Base-by-base conservation (phyloP, 2,888 invertebrate genomes). In the Mimas tiliae region DNA sequence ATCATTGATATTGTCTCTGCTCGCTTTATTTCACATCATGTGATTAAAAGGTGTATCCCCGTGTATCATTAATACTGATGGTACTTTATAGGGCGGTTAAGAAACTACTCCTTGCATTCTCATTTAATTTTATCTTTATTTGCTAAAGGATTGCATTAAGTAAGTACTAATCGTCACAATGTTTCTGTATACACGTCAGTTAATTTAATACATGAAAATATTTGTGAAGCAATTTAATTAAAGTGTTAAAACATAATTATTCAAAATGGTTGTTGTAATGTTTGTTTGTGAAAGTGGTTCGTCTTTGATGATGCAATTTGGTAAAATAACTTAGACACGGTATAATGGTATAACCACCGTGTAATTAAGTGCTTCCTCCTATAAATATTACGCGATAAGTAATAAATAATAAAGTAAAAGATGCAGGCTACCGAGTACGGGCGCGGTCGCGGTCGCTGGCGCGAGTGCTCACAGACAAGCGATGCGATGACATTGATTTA, bases 401-500 rank as follows among this genome's bases (percentile, higher is more conserved):
- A 84, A 90, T 90, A 91, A 92, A 91, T 90, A 88, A 87, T 83
- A 83, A 85, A 85, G 82, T 85, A 83, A 89, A 88, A 82, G 83
- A 87, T 86, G 82, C 73, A 76, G 76, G 89, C 91, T 89, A 89
- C 89, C 78, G 86, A 74, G 77, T 77, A 77, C 71, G 77, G 70
- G 80, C 75, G 58, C 58, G 70, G 72, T 65, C 58, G 19, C 71
- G 77, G 70, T 79, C 75, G 58, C 58, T 70, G 72, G 66, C 58
- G 19, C 65, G 19, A 58, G 33, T 38, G 51, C 63, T 53, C 14
- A 19, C 38, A 55, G 65, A 47, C 48, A 65, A 58, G 19, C 65
- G 63, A 62, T 74, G 58, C 65, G 78, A 77, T 78, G 88, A 87
- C 89, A 77, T 83, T 91, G 93, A 93, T 93, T 91, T 93, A 93